Evolutionary conservation across 1,140 invertebrate genomes (phyloP).

Genomic region (Thaumetopoea pityocampa): DNA sequence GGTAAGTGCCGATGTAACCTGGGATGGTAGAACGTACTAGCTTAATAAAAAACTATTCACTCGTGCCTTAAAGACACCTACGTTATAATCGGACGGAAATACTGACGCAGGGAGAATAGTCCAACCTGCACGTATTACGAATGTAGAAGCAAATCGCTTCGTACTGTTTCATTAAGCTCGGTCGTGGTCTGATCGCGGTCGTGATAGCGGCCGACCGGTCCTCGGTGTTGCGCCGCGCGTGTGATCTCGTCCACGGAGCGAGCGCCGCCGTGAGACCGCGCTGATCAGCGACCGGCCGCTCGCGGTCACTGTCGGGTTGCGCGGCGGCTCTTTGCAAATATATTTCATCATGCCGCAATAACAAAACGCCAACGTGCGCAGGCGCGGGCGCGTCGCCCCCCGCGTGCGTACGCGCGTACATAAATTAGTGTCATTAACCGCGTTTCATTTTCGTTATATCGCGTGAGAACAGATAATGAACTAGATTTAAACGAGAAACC

Average conservation of each 20-base stretch:
- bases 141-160: no score
- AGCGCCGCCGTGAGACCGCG: slow-evolving; percentile 65
- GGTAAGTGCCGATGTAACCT: no score
- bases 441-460: slow-evolving; percentile 36
- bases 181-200: slow-evolving; percentile 32
- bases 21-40: no score
- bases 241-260: slow-evolving; percentile 33
- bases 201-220: slow-evolving; percentile 43
- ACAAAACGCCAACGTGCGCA: slow-evolving; percentile 42
- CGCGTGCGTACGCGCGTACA: slow-evolving; percentile 34
- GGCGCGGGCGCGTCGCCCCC: slow-evolving; percentile 36
- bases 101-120: no score
- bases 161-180: slow-evolving; percentile 26
- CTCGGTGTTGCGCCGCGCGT: slow-evolving; percentile 45
- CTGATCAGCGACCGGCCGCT: no score
- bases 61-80: no score
- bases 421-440: slow-evolving; percentile 50
- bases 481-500: slow-evolving; percentile 30
- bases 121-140: no score
- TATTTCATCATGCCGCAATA: slow-evolving; percentile 31
- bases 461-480: slow-evolving; percentile 52
- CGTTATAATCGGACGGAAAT: no score
- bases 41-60: no score
- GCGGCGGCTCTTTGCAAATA: no score
- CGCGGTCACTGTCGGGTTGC: slow-evolving; percentile 16